Percentiles rank a stretch among this genome's conserved stretches.
Conservation (phyloP, 2,113 vertebrate genomes). For the Pan troglodytes region NHGRI_mPanTro3-v2.1_pri NC_072409.2:60355001-60355500, state of each 20-base stretch:
- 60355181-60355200: not conserved
- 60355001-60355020: not conserved
- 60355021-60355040: not conserved
- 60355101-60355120: not conserved
- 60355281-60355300: not conserved
- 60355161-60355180: not conserved
- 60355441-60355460: too few species aligned
- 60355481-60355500: too few species aligned
- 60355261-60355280: not conserved
- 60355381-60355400: too few species aligned
- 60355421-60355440: too few species aligned
- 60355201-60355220: not conserved
- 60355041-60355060: not conserved
- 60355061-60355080: not conserved
- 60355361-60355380: too few species aligned
- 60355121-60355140: not conserved
- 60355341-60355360: too few species aligned
- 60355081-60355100: not conserved
- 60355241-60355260: not conserved
- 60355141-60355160: not conserved
- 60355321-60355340: too few species aligned
- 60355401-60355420: too few species aligned
- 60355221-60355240: not conserved
- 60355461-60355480: too few species aligned
- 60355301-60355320: accelerated